phyloP scores from a whole-genome alignment of 2,888 invertebrate genomes.

The Lacanobia wlatinum region DNA sequence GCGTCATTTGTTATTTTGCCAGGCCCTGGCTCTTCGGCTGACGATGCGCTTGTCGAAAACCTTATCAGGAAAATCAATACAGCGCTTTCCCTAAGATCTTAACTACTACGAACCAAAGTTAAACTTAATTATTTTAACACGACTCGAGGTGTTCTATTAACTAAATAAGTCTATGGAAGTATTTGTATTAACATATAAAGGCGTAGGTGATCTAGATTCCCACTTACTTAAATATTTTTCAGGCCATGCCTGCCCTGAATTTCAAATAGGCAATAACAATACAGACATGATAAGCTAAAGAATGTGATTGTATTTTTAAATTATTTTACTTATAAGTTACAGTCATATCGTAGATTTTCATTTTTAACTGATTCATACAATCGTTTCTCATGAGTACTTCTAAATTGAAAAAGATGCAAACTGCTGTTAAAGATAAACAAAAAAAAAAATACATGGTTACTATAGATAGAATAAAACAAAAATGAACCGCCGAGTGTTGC shows the following conservation, averaged over 20 bases:
- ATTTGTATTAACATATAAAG: not conserved
- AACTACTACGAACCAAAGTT: not conserved
- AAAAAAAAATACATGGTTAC: not conserved
- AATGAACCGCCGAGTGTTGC: slow-evolving; percentile 10
- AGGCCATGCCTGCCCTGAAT: slow-evolving; percentile 36
- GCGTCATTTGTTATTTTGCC: too few relatives aligned
- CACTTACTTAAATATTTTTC: slow-evolving; percentile 25
- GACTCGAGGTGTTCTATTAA: not conserved
- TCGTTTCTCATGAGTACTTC: not conserved
- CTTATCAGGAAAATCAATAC: not conserved
- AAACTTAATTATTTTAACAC: not conserved
- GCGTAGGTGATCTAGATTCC: slow-evolving; percentile 1
- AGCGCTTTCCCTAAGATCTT: not conserved
- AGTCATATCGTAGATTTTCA: not conserved
- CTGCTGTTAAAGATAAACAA: not conserved
- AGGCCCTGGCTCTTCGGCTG: too few relatives aligned
- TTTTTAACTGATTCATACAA: not conserved
- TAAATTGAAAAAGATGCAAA: too few relatives aligned
- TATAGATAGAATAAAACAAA: slow-evolving; percentile 21
- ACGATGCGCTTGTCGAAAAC: not conserved
- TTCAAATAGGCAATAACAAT: slow-evolving; percentile 12
- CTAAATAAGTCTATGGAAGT: not conserved
- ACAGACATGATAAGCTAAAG: slow-evolving; percentile 4
- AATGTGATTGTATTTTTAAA: too few relatives aligned
- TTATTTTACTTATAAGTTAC: not conserved